These are phyloP conservation scores for Uloborus plumipes DNA, from an alignment of 2,888 invertebrate species.

Conservation along the genomic window DNA sequence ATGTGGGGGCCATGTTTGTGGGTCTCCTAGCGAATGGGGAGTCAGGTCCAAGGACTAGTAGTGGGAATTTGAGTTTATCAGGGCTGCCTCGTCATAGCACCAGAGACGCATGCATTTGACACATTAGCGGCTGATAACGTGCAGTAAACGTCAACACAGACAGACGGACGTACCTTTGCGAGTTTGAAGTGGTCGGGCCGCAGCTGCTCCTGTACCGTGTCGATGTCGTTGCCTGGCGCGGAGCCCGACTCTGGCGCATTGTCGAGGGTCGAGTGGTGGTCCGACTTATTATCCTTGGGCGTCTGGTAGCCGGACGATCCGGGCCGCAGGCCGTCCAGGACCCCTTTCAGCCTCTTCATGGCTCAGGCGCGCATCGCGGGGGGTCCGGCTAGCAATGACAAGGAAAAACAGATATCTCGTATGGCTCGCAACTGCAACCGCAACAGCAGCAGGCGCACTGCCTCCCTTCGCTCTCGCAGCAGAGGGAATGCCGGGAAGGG, in stretches of 20 bases:
- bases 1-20: too few species aligned
- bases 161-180: constrained; percentile 34
- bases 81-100: too few species aligned
- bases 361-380: constrained; percentile 41
- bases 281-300: constrained; percentile 56
- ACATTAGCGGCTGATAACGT: too few species aligned
- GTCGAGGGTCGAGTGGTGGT: constrained; percentile 41
- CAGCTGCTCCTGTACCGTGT: constrained; percentile 56
- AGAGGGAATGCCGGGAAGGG: constrained; percentile 60
- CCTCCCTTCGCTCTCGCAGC: constrained; percentile 7
- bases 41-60: too few species aligned
- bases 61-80: too few species aligned
- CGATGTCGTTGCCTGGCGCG: constrained; percentile 27
- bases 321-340: constrained; percentile 58
- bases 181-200: constrained; percentile 58
- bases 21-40: too few species aligned
- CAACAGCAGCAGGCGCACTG: constrained; percentile 17
- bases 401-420: neutral
- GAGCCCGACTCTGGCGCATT: constrained; percentile 32
- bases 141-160: too few species aligned
- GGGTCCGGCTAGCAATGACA: neutral
- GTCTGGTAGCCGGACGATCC: constrained; percentile 50
- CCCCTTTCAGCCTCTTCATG: constrained; percentile 60
- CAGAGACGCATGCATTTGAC: too few species aligned
- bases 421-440: neutral